Base-by-base conservation (phyloP, 2,113 vertebrate genomes). In the Chascanopsetta lugubris region DNA sequence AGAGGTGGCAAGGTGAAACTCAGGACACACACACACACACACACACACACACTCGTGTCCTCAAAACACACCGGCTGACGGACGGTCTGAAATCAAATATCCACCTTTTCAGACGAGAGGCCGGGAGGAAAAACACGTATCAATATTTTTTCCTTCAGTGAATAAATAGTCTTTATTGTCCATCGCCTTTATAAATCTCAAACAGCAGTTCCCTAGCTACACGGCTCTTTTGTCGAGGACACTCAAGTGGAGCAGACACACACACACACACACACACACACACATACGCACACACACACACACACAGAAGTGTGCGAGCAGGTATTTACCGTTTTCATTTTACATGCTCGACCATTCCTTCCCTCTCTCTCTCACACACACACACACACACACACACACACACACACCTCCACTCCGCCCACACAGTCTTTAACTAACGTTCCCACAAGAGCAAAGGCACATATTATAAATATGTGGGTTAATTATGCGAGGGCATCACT, bases 171-270 rank as follows among this genome's bases (percentile, higher is more conserved):
- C 55, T 67, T 77, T 29, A 57, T 49, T 75, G 46, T 76, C 29
- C 60, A 46, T n/a, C n/a, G n/a, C n/a, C 49, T n/a, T 47, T 67
- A 58, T 60, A 73, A 75, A 68, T 61, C 59, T 43, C 45, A 13
- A 56, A 65, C 30, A 36, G 34, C 53, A 61, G 49, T 42, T 42
- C 57, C 40, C 30, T 3, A 27, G 29, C 47, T 56, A 42, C 21
- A 27, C n/a, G 55, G n/a, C 30, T 34, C n/a, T n/a, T n/a, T n/a
- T n/a, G n/a, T 69, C 65, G 61, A 70, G 77, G 64, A 67, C 62
- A 47, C 9, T 10, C 50, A 17, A 18, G 30, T 29, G 7, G 34
- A 50, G 50, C 26, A 34, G 17, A 48, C 8, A 32, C n/a, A n/a
- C n/a, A n/a, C n/a, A n/a, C n/a, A n/a, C n/a, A n/a, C n/a, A n/a